phyloP scores from a whole-genome alignment of 2,113 vertebrate species.

The Cryptotis parvus region DNA sequence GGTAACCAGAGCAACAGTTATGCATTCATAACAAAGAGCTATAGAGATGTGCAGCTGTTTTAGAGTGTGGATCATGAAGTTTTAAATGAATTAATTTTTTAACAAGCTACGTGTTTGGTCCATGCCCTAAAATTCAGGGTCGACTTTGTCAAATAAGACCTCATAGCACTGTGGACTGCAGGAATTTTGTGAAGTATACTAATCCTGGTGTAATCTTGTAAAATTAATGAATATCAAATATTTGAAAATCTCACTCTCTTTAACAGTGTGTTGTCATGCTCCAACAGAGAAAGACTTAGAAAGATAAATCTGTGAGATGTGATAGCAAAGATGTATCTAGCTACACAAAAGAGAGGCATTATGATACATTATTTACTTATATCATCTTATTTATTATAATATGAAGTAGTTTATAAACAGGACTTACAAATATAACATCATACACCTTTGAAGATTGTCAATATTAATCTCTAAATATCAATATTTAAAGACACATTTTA shows the following conservation, averaged over 20 bases:
- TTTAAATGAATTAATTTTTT: background rate
- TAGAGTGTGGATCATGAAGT: background rate
- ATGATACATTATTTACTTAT: background rate
- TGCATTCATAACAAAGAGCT: background rate
- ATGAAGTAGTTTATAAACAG: background rate
- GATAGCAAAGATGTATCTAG: background rate
- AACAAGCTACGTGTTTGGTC: background rate
- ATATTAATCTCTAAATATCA: background rate
- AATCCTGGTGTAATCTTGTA: background rate
- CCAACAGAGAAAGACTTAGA: background rate
- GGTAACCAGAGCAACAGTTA: slow-evolving; percentile 43
- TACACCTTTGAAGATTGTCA: background rate
- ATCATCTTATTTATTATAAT: background rate
- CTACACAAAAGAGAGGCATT: background rate
- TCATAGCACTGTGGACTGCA: background rate
- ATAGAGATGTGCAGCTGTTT: slow-evolving; percentile 25
- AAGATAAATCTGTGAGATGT: background rate
- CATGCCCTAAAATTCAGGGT: background rate
- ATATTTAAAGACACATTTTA: no score
- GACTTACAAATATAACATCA: background rate
- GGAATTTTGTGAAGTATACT: background rate
- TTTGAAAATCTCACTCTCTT: slow-evolving; percentile 53
- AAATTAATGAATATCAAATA: slow-evolving; percentile 21
- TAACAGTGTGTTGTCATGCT: background rate
- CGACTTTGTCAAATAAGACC: background rate